These are phyloP conservation scores for Cheilosia vulpina DNA, from an alignment of 2,888 invertebrate species.

Conservation along the genomic window DNA sequence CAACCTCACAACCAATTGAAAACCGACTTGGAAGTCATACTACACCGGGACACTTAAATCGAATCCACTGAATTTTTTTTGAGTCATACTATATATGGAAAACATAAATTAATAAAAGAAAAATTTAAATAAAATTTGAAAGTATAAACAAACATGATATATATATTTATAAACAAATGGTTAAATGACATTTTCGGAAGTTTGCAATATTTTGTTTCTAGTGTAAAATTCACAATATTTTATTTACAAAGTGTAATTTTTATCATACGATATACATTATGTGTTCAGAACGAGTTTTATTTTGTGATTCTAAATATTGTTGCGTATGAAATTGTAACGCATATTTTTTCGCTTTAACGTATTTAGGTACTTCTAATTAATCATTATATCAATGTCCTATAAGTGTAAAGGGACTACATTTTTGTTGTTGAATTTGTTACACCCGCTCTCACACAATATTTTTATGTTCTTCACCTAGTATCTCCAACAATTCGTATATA, in stretches of 20 bases:
- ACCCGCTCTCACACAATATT: conserved; percentile 17
- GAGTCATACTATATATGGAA: background rate
- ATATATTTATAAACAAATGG: conserved; percentile 14
- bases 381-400: background rate
- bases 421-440: conserved; percentile 7
- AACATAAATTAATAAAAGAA: background rate
- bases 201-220: conserved; percentile 40
- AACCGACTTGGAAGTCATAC: background rate
- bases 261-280: conserved; percentile 3
- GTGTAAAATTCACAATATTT: background rate
- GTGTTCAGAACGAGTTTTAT: conserved; percentile 27
- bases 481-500: conserved; percentile 17
- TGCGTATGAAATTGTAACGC: conserved; percentile 18
- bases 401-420: background rate
- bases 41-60: background rate
- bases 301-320: background rate
- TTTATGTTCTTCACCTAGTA: background rate
- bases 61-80: background rate
- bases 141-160: background rate
- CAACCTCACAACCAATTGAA: background rate
- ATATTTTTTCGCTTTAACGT: conserved; percentile 24
- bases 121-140: background rate
- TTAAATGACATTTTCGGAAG: conserved; percentile 30
- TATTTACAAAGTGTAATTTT: conserved; percentile 15
- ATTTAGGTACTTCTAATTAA: conserved; percentile 21